Evolutionary conservation across 1,140 invertebrate species (phyloP).

Genomic region (Atta texana): DNA sequence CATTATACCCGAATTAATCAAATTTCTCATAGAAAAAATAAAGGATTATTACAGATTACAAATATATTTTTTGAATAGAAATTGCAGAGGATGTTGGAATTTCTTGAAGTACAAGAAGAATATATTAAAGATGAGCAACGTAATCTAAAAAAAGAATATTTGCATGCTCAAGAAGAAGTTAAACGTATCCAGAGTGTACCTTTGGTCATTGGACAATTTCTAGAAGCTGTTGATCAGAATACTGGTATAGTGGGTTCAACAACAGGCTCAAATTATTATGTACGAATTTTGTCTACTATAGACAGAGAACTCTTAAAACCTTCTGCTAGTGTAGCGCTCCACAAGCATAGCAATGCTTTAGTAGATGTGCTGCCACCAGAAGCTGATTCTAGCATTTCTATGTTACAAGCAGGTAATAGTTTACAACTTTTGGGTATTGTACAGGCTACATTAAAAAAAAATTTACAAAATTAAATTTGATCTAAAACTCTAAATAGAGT

Average conservation of each 20-base stretch:
- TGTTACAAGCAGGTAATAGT: slow-evolving; percentile 94
- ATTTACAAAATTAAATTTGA: background rate
- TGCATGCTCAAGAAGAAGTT: slow-evolving; percentile 99
- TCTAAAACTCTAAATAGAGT: background rate
- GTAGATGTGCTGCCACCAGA: slow-evolving; percentile 99
- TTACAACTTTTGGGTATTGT: background rate
- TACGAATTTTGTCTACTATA: slow-evolving; percentile 97
- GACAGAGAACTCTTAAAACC: slow-evolving; percentile 98
- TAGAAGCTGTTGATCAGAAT: slow-evolving; percentile 99
- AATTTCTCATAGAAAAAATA: no score
- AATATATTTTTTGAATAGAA: slow-evolving; percentile 88
- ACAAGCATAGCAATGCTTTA: slow-evolving; percentile 99
- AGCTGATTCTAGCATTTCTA: slow-evolving; percentile 98
- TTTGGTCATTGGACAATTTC: slow-evolving; percentile 98
- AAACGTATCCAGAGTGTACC: slow-evolving; percentile 99
- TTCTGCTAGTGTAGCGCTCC: slow-evolving; percentile 97
- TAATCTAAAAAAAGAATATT: slow-evolving; percentile 98
- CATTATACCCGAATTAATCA: no score
- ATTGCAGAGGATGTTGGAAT: slow-evolving; percentile 97
- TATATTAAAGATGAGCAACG: slow-evolving; percentile 99
- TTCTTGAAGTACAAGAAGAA: slow-evolving; percentile 98
- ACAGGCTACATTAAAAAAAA: background rate
- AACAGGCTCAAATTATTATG: slow-evolving; percentile 98
- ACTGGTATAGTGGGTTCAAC: slow-evolving; percentile 95
- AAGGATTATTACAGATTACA: no score